phyloP scores from a whole-genome alignment of 1,140 invertebrate genomes.

The Bombyx mandarina region DNA sequence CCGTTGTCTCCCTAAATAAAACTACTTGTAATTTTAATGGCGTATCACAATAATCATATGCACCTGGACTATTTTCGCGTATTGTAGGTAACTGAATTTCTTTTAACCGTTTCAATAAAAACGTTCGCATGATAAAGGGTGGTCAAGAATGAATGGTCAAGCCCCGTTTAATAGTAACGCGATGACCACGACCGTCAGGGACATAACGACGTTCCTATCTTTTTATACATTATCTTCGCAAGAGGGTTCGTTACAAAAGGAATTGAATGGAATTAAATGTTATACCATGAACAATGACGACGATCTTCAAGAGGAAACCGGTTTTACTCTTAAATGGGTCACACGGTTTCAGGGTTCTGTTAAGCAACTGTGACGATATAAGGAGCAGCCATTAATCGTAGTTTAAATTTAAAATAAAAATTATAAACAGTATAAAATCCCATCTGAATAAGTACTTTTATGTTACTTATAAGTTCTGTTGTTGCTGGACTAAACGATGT shows the following conservation, averaged over 20 bases:
- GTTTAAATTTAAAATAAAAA: too few relatives aligned
- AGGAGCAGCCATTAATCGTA: too few relatives aligned
- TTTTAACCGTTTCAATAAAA: constrained; percentile 39
- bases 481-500: too few relatives aligned
- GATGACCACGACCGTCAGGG: constrained; percentile 41
- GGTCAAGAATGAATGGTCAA: constrained; percentile 59
- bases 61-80: constrained; percentile 39
- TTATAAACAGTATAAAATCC: too few relatives aligned
- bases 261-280: constrained; percentile 61
- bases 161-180: constrained; percentile 52
- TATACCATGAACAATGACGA: constrained; percentile 55
- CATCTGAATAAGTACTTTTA: too few relatives aligned
- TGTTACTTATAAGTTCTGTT: too few relatives aligned
- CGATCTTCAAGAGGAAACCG: constrained; percentile 64
- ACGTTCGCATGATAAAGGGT: constrained; percentile 46
- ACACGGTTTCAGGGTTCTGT: constrained; percentile 58
- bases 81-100: constrained; percentile 32
- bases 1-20: constrained; percentile 17
- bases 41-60: constrained; percentile 25
- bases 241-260: constrained; percentile 51
- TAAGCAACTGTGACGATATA: constrained; percentile 29
- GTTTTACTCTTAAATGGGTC: constrained; percentile 65
- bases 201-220: constrained; percentile 55
- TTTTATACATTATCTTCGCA: constrained; percentile 59
- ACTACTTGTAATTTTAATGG: too few relatives aligned